Evolutionary conservation across 2,888 invertebrate genomes (phyloP), one percentile per base, ranked within the genome.

Genomic region (Eilema sororculum): DNA sequence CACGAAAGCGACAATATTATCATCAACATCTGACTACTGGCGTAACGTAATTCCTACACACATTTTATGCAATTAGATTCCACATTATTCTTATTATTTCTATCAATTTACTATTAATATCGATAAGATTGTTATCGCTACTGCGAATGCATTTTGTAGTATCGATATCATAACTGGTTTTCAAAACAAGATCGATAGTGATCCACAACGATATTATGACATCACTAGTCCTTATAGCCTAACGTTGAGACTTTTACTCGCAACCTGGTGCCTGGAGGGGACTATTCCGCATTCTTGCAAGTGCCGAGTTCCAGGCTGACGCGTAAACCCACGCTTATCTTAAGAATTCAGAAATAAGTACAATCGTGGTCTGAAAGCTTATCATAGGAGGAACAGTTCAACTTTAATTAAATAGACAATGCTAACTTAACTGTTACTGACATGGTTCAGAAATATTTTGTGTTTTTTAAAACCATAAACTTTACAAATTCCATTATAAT

Each of bases 251-350:
- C 88, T 87, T 87, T 89, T 89, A 87, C 87, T 78, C 33, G 37
- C 37, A 16, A 46, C n/a, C 28, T 74, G 81, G 81, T 83, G 83
- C 87, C 88, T 88, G 85, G 84, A 74, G 80, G 80, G 77, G 83
- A 86, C 84, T 82, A 87, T 92, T 90, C 92, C 92, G 92, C 92
- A 91, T 92, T 92, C 93, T 80, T 82, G 71, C 63, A 75, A 80
- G 74, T 78, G 73, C 67, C 78, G 75, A 79, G 74, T 78, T 73
- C 68, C 69, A 73, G 59, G 69, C 72, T 70, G 71, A 66, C 37
- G 74, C 80, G 74, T 71, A 75, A 67, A 74, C 82, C 80, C 73
- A 83, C 81, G 78, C 80, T 80, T 80, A 74, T 72, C 74, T 74
- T 76, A 80, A 77, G 71, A 65, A 56, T 37, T 12, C 6, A 46